Percentiles rank a stretch among this genome's conserved stretches.
Evolutionary conservation across 2,888 invertebrate species (phyloP).

Genomic region (Rhogogaster chlorosoma): DNA sequence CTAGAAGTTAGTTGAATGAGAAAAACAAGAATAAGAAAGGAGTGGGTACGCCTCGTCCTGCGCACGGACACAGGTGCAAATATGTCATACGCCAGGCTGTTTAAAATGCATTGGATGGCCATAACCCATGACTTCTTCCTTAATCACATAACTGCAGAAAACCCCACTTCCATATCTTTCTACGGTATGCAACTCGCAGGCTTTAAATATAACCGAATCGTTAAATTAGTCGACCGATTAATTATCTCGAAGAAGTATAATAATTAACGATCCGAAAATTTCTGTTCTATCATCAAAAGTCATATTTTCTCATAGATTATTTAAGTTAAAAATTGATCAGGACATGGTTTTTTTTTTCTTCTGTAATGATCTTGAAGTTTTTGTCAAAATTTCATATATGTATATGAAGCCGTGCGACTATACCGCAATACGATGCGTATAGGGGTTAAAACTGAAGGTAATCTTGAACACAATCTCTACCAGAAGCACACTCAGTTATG

Average conservation of each 20-base stretch:
- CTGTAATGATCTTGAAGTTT: too few relatives aligned
- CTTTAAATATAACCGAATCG: not conserved
- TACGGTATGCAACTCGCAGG: not conserved
- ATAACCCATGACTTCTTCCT: conserved; percentile 39
- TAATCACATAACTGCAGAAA: conserved; percentile 22
- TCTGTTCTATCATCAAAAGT: not conserved
- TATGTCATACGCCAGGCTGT: conserved; percentile 44
- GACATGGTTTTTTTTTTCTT: too few relatives aligned
- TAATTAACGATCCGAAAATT: not conserved
- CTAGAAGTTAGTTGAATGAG: conserved; percentile 34
- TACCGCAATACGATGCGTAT: too few relatives aligned
- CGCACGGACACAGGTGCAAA: conserved; percentile 40
- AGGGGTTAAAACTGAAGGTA: conserved; percentile 39
- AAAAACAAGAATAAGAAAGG: not conserved
- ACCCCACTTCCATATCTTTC: not conserved
- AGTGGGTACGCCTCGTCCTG: not conserved
- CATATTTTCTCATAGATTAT: too few relatives aligned
- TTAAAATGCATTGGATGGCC: conserved; percentile 50
- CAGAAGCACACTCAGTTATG: conserved; percentile 57
- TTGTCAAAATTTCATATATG: not conserved
- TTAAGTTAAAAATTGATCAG: conserved; percentile 33
- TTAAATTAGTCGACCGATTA: not conserved
- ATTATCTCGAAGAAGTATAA: too few relatives aligned
- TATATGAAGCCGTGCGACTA: too few relatives aligned
- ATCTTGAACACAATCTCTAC: conserved; percentile 64